Conservation (phyloP, 2,113 vertebrate species). For the Eira barbara region DNA sequence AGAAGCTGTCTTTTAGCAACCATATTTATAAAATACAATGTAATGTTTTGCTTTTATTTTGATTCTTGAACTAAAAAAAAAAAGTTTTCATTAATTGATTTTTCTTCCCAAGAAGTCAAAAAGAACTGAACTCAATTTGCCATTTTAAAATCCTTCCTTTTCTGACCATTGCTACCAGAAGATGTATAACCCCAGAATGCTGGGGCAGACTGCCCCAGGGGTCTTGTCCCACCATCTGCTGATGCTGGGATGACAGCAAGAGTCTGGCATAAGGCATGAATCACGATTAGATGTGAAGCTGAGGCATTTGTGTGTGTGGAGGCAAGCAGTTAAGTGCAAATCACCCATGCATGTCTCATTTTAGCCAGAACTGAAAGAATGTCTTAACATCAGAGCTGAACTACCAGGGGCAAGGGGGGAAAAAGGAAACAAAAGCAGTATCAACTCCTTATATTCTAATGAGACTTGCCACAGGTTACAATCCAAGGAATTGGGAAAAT, state of each 20-base stretch:
- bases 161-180: constrained; percentile 15
- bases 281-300: neutral
- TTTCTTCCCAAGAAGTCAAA: constrained; percentile 39
- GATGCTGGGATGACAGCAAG: neutral
- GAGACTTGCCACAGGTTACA: neutral
- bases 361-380: constrained; percentile 22
- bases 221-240: constrained; percentile 48
- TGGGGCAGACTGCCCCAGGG: neutral
- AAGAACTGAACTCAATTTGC: constrained; percentile 9
- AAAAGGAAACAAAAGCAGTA: neutral
- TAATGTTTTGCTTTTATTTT: neutral
- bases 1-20: neutral
- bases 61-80: neutral
- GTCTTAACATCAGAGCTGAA: neutral
- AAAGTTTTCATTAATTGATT: neutral
- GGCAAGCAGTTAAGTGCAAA: neutral
- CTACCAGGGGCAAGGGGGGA: neutral
- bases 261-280: neutral
- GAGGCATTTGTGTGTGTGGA: neutral
- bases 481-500: neutral
- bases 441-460: neutral
- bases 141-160: constrained; percentile 29
- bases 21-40: neutral
- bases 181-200: neutral
- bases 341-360: constrained; percentile 5